A percentile compares a stretch with the other conserved stretches of the same genome.
Conservation (phyloP, 2,888 invertebrate species). For the Noctua janthe region DNA sequence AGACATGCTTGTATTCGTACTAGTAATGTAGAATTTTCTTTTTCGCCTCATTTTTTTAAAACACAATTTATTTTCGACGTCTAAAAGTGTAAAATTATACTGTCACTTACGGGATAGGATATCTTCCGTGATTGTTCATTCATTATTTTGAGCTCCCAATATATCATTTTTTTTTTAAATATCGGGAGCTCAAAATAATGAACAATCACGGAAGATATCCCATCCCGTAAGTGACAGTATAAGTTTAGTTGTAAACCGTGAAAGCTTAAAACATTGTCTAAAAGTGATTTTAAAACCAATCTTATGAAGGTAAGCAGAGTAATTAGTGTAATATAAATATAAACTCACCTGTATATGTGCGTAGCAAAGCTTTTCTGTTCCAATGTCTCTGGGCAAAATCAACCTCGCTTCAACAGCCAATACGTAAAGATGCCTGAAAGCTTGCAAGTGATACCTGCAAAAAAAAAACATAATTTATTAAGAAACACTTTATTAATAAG, state of each 20-base stretch:
- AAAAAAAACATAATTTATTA: background rate
- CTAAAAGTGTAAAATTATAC: background rate
- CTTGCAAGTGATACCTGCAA: conserved; percentile 98
- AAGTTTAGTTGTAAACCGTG: no score
- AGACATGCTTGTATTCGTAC: background rate
- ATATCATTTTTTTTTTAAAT: no score
- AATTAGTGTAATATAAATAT: background rate
- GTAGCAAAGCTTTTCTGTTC: conserved; percentile 94
- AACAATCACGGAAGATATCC: no score
- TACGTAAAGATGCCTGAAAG: conserved; percentile 98
- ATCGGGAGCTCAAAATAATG: no score
- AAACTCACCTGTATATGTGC: conserved; percentile 93
- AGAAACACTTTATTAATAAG: background rate
- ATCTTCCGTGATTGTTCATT: no score
- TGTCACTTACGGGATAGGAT: no score
- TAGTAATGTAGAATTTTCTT: background rate
- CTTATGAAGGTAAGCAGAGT: background rate
- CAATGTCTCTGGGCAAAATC: conserved; percentile 96
- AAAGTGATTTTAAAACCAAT: background rate
- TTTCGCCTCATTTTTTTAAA: background rate
- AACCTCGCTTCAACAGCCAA: conserved; percentile 97
- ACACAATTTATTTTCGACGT: background rate
- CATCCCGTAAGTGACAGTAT: no score
- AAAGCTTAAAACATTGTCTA: no score
- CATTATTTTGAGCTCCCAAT: no score